Base-by-base conservation (phyloP, 2,113 vertebrate species). In the Colistium nudipinnis region DNA sequence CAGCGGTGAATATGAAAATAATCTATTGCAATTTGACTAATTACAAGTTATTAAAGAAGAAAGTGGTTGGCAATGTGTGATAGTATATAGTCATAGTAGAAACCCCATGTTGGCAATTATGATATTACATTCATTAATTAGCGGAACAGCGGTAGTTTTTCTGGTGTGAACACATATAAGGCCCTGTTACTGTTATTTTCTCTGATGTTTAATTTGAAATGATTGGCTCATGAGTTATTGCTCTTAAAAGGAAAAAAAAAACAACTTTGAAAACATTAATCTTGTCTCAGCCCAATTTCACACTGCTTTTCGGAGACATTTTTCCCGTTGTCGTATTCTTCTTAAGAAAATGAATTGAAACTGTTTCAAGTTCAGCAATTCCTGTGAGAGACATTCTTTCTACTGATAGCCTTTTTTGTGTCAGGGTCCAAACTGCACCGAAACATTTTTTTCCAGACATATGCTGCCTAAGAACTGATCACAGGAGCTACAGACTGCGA, bases 381-480 rank as follows among this genome's bases (percentile, higher is more conserved):
- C n/a, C n/a, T 7, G 10, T 4, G 17, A 17, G 9, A 44, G 22
- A 17, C 5, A 20, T 6, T 25, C 1, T 11, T 39, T 25, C 12
- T 7, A 3, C 41, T 28, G 13, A 55, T 20, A 20, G 20, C 12
- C 20, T 4, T 51, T n/a, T 11, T 12, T 57, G 24, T 24, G 27
- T 16, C 6, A 44, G 16, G 8, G 2, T 14, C 55, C 48, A 24
- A 24, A 30, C 1, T 41, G 33, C 38, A 31, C 16, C 49, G 43
- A 41, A 54, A 33, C 33, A 62, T 11, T 30, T 22, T 6, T 63
- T 38, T 47, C 24, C n/a, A 24, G 52, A 48, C 53, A 41, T n/a
- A 60, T 25, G 14, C 31, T 27, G 12, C 47, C 24, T 28, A 43
- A 49, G 31, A 51, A 25, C 38, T 38, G 30, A 64, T 77, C 35